phyloP scores from a whole-genome alignment of 2,797 vertebrate species.

The Hydrophis major region DNA sequence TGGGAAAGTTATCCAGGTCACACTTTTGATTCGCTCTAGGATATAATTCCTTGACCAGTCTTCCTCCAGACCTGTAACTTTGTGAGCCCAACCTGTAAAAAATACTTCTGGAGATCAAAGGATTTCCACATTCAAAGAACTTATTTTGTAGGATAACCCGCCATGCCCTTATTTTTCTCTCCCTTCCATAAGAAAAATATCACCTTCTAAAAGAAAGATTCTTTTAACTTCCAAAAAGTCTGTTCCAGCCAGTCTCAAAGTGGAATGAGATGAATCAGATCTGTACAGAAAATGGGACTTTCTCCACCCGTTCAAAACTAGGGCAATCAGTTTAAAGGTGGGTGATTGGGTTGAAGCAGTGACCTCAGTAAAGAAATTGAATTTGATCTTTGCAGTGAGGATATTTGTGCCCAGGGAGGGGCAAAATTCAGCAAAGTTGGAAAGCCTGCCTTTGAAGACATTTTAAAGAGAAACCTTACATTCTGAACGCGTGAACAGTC shows the following conservation, averaged over 20 bases:
- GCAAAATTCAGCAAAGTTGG: not conserved
- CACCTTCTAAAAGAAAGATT: fast-evolving
- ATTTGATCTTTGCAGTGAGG: not conserved
- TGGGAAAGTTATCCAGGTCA: not conserved
- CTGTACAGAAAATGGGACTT: not conserved
- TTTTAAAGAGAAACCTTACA: not conserved
- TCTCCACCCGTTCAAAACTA: not conserved
- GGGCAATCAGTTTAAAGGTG: not conserved
- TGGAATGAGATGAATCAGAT: not conserved
- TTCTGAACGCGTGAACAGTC: not conserved
- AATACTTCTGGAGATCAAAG: not conserved
- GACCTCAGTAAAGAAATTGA: not conserved
- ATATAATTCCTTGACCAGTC: not conserved
- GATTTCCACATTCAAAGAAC: not conserved
- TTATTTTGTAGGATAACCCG: not conserved
- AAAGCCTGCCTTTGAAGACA: not conserved
- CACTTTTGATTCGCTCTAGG: not conserved
- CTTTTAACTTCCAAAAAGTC: not conserved
- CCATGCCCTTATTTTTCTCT: not conserved
- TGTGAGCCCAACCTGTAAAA: not conserved
- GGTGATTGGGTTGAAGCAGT: not conserved
- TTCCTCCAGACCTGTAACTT: not conserved
- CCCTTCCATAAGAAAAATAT: fast-evolving
- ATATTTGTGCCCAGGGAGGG: not conserved
- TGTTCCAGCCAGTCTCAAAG: not conserved